These are phyloP conservation scores for Microtus ochrogaster DNA, from an alignment of 2,113 vertebrate genomes.

Conservation along the genomic window DNA sequence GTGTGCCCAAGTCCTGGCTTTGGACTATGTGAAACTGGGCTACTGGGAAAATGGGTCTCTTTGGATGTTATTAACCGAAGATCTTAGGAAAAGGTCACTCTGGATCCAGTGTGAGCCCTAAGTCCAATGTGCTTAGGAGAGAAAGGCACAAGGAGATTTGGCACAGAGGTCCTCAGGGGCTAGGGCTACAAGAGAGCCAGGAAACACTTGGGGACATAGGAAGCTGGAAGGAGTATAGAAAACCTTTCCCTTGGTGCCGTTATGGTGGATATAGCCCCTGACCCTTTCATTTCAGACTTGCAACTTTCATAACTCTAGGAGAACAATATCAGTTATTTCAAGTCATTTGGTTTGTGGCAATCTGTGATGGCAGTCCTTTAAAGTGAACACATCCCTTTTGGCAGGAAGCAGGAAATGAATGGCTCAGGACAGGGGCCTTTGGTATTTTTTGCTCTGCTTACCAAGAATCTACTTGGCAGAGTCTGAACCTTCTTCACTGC, in stretches of 20 bases:
- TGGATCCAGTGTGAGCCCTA: not conserved
- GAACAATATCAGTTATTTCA: not conserved
- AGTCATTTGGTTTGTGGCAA: not conserved
- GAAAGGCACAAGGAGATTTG: not conserved
- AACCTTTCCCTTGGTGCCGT: not conserved
- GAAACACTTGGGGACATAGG: not conserved
- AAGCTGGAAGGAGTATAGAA: not conserved
- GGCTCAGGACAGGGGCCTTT: not conserved
- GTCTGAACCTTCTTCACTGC: not conserved
- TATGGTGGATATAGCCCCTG: not conserved
- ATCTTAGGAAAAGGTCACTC: not conserved
- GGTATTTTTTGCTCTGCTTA: not conserved
- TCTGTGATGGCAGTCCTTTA: not conserved
- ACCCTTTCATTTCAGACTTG: not conserved
- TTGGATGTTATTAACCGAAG: not conserved
- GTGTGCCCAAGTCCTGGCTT: not conserved
- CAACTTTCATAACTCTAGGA: not conserved
- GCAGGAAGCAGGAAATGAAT: not conserved
- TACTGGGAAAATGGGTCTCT: constrained; percentile 35
- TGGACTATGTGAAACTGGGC: not conserved
- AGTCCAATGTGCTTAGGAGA: not conserved
- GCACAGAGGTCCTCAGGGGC: not conserved
- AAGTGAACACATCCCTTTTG: not conserved
- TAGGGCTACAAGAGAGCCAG: not conserved
- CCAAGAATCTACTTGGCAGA: not conserved